A percentile compares a stretch with the other conserved stretches of the same genome.
Conservation (phyloP, 2,888 invertebrate species). For the Eupithecia subumbrata region DNA sequence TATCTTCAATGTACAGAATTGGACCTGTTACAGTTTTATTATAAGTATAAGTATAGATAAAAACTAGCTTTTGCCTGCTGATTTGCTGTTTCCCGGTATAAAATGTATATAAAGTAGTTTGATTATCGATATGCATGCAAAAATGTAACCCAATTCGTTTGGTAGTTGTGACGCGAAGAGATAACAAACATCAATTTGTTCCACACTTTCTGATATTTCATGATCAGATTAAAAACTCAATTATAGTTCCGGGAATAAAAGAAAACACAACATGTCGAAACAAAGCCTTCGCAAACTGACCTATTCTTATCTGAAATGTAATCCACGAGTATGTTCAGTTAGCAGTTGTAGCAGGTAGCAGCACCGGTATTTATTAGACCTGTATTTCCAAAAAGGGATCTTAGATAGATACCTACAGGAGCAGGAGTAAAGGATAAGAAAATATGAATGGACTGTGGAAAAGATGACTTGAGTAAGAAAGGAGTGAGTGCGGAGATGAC, state of each 20-base stretch:
- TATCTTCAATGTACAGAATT: no score
- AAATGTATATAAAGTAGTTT: not conserved
- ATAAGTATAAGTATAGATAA: no score
- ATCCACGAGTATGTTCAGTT: not conserved
- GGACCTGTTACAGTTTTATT: no score
- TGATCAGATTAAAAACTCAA: not conserved
- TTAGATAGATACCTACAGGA: no score
- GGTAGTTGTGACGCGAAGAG: not conserved
- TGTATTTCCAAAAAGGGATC: not conserved
- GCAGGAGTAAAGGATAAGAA: no score
- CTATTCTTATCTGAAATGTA: constrained; percentile 9
- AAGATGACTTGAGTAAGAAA: no score
- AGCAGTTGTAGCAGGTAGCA: not conserved
- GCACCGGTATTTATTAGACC: not conserved
- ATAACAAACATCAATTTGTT: not conserved
- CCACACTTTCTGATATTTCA: not conserved
- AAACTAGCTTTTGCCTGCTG: not conserved
- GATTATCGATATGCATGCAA: not conserved
- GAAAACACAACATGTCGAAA: not conserved
- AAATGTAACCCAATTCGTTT: not conserved
- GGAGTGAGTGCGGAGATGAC: no score
- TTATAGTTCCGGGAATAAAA: not conserved
- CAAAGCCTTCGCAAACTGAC: not conserved
- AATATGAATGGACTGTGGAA: no score
- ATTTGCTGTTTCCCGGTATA: not conserved